Base-by-base conservation (phyloP, 2,888 invertebrate genomes). In the Stegana nigrithorax region DNA sequence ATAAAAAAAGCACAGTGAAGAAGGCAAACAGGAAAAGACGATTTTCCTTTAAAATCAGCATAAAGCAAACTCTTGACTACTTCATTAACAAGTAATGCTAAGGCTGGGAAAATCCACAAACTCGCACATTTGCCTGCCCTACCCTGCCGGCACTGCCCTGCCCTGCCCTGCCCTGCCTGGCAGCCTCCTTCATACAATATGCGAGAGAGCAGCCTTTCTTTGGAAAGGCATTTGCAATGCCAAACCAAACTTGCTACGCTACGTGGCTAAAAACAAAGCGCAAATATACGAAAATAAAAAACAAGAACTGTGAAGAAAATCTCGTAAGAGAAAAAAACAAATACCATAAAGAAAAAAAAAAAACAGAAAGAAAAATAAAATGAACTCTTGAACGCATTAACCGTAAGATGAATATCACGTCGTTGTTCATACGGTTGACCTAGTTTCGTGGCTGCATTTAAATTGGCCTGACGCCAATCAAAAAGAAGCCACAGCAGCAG, bases 361-460 rank as follows among this genome's bases (percentile, higher is more conserved):
- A 8, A 10, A 21, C 26, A 17, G 17, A 26, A 51, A 14, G 25
- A 50, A 50, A 50, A 6, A 25, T 12, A 21, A 27, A 26, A 27
- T 21, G 51, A 27, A 27, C 29, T 26, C 27, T 17, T 26, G 51
- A 51, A 26, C 17, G 51, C 19, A 51, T 51, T 51, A 51, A 29
- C 27, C 17, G 29, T 51, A 51, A 51, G 27, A 27, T 51, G 51
- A 51, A 51, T 51, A 51, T 51, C 51, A 51, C 51, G 51, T n/a
- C n/a, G n/a, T 51, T 17, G 51, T 51, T 51, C 27, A 17, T 51
- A 51, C 19, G 51, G 27, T 51, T 51, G 51, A 51, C 51, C 51
- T 51, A 51, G 23, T 51, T 51, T 51, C 39, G 17, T 39, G 29
- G 23, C 17, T 51, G 27, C 27, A 51, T 51, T 51, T 27, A 51